Base-by-base conservation (phyloP, 2,888 invertebrate genomes). In the Melangyna quadrimaculata region DNA sequence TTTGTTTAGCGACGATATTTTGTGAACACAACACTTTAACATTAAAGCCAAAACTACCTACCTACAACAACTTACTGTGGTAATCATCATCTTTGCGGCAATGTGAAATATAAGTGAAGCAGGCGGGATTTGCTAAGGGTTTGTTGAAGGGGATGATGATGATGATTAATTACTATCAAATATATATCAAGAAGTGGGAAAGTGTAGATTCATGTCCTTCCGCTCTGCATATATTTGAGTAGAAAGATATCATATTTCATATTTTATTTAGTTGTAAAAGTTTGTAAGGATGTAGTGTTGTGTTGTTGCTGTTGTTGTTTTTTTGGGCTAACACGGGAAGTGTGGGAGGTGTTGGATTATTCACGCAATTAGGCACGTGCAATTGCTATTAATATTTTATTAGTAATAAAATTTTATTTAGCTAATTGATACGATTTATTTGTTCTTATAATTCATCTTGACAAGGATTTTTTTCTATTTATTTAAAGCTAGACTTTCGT, bases 1-100 rank as follows among this genome's bases (percentile, higher is more conserved):
- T 84, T 84, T 84, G 75, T 71, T 61, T 72, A 71, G 67, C 79
- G 84, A 72, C 71, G 55, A 74, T 71, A 71, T 75, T 84, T 71
- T 84, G 79, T 84, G 84, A 71, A 84, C 79, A 84, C 61, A 84
- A 84, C 84, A 84, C 84, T 84, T 80, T 45, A 80, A 79, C 83
- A 74, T 74, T 74, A 70, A 79, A 70, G 74, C 57, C 70, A 83
- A 59, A 37, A n/a, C n/a, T n/a, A n/a, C n/a, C 59, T 37, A 35
- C 12, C 32, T 29, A 55, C 79, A 74, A 65, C 67, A 35, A 67
- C 29, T 65, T 65, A 65, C 65, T 65, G 65, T 29, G 19, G 51
- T 67, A 67, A 67, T 67, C 67, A 48, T 67, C 67, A 67, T 67
- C 67, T 67, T 67, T 67, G 67, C 9, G 67, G 67, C 24, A 29